Evolutionary conservation across 2,797 vertebrate species (phyloP), one percentile per base, ranked within the genome.

Genomic region (Staurois parvus): DNA sequence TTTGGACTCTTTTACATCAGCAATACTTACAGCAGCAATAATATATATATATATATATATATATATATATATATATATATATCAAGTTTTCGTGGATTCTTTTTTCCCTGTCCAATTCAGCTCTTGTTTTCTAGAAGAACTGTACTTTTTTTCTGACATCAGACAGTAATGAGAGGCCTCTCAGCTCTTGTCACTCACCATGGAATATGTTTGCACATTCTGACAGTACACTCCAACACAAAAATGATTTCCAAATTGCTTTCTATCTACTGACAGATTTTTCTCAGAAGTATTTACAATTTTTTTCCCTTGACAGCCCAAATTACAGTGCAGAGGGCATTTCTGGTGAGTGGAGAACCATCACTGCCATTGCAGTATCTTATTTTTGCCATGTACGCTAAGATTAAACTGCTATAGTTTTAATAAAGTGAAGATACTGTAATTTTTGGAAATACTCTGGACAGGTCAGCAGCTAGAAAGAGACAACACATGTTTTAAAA

Each of bases 181-280:
- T 62, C 64, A 62, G 26, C 30, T 6, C 52, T 40, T 64, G 75
- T 62, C 83, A 78, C 12, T 32, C 26, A 67, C 26, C 48, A 21
- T 40, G 42, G 19, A 48, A 2, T 64, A 6, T 17, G 30, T 72
- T 77, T 24, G 42, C 40, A 62, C 24, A 19, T 42, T 78, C 3
- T 84, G 83, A 84, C 83, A 72, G 75, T 17, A 13, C 34, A n/a
- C 40, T 72, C 68, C 9, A 84, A 72, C n/a, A 62, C 30, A 77
- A 42, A 84, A 29, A 26, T 26, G 24, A n/a, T 70, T 59, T 62
- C 32, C 56, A 84, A 77, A 78, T 84, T 77, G 82, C 30, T 84
- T 80, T 52, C 37, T 66, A 66, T 72, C n/a, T 32, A 76, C 74
- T 28, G 24, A 56, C 11, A 76, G n/a, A 21, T 12, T 37, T 15